Evolutionary conservation across 2,113 vertebrate species (phyloP).

Genomic region (Orycteropus afer): DNA sequence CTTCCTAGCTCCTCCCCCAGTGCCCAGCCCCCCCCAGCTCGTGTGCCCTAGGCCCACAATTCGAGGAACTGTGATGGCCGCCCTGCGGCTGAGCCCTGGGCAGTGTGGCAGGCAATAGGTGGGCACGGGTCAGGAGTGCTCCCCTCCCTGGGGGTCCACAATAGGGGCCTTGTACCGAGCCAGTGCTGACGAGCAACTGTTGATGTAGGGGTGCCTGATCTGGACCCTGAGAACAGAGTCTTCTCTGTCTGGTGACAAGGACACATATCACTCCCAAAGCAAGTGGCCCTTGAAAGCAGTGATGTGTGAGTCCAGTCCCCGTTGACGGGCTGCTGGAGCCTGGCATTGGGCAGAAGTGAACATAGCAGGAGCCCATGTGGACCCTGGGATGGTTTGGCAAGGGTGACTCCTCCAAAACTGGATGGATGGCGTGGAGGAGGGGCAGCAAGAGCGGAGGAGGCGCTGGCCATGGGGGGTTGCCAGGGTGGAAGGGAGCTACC

Average conservation of each 20-base stretch:
- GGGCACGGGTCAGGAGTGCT: not conserved
- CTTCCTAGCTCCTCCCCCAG: not conserved
- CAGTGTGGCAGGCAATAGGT: fast-evolving
- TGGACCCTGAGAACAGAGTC: not conserved
- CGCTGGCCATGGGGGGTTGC: not conserved
- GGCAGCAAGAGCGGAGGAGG: not conserved
- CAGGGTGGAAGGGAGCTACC: not conserved
- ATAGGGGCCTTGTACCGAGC: not conserved
- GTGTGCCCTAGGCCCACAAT: not conserved
- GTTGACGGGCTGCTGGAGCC: not conserved
- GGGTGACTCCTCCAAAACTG: not conserved
- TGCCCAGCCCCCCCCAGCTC: too few relatives aligned
- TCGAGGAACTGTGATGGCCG: not conserved
- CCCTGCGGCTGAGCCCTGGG: not conserved
- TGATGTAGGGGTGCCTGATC: too few relatives aligned
- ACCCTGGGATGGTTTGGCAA: not conserved
- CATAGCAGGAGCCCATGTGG: too few relatives aligned
- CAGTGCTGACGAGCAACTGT: too few relatives aligned
- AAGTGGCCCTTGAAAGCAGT: not conserved
- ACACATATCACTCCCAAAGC: too few relatives aligned
- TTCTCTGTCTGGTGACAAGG: too few relatives aligned
- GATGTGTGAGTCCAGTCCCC: not conserved
- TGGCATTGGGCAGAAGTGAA: not conserved
- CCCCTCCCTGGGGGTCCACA: too few relatives aligned
- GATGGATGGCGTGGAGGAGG: not conserved